Percentiles rank a stretch among this genome's conserved stretches.
Conservation (phyloP, 37 sponge, comb jelly and placozoan species). For the Crambe crambe region DNA sequence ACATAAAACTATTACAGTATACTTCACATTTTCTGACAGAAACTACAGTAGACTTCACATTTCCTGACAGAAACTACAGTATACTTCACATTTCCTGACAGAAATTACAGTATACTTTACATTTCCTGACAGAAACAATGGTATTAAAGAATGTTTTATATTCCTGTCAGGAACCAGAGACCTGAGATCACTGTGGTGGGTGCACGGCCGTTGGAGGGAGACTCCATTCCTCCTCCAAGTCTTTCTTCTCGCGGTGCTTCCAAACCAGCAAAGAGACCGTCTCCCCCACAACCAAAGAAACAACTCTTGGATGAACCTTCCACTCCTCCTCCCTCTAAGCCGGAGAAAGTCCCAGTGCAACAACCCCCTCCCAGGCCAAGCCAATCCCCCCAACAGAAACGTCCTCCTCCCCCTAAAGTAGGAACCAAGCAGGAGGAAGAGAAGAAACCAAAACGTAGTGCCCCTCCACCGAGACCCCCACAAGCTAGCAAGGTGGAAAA, state of each 20-base stretch:
- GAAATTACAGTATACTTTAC: too few species aligned
- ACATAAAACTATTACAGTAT: too few species aligned
- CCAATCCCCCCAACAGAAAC: background rate
- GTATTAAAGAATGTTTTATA: too few species aligned
- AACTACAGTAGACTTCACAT: too few species aligned
- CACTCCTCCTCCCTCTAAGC: background rate
- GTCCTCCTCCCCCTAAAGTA: constrained; percentile 9
- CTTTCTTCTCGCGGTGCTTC: background rate
- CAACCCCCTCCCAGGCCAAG: background rate
- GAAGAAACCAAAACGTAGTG: background rate
- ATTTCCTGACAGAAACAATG: too few species aligned
- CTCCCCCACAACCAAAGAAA: background rate
- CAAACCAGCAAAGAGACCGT: background rate
- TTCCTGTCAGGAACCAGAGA: background rate
- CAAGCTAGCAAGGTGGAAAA: background rate
- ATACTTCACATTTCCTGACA: too few species aligned
- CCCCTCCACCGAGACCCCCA: constrained; percentile 3
- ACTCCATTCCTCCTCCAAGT: constrained; percentile 11
- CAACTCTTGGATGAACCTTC: background rate
- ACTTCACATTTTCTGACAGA: too few species aligned
- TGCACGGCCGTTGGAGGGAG: constrained; percentile 13
- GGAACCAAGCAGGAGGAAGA: background rate
- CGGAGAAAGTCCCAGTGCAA: background rate
- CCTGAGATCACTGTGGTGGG: constrained; percentile 31
- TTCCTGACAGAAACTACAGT: too few species aligned